Percentiles rank a stretch among this genome's conserved stretches.
phyloP scores from a whole-genome alignment of 2,797 vertebrate species.

The Esox lucius region DNA sequence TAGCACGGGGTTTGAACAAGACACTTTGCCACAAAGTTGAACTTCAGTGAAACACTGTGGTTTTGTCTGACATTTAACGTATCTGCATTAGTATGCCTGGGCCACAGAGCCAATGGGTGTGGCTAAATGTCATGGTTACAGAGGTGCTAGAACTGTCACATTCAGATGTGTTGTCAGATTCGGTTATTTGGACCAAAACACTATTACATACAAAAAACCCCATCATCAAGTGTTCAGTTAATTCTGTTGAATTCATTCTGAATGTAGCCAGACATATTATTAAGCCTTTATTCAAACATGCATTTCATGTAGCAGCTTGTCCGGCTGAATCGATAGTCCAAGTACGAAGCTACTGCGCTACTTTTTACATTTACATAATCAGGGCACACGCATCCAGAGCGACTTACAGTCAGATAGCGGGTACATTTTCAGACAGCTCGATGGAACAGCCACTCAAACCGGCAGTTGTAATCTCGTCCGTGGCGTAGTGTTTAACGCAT shows the following conservation, averaged over 20 bases:
- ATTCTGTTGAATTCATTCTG: too few relatives aligned
- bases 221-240: too few relatives aligned
- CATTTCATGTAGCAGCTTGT: too few relatives aligned
- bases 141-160: background rate
- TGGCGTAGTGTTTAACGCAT: background rate
- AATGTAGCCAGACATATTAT: too few relatives aligned
- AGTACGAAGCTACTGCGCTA: too few relatives aligned
- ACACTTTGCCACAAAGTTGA: background rate
- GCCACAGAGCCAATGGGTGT: background rate
- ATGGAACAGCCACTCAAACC: background rate
- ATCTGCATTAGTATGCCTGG: background rate
- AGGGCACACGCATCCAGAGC: too few relatives aligned
- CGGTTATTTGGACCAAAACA: background rate
- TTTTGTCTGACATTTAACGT: background rate
- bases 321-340: too few relatives aligned
- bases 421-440: too few relatives aligned
- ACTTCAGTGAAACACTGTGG: background rate
- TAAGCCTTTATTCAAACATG: too few relatives aligned
- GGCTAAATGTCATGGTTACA: background rate
- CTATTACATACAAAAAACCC: too few relatives aligned
- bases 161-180: background rate
- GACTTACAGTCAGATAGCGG: too few relatives aligned
- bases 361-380: too few relatives aligned
- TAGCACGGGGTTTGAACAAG: background rate
- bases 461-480: background rate